Conservation (phyloP, 2,113 vertebrate species). For the Equus quagga region DNA sequence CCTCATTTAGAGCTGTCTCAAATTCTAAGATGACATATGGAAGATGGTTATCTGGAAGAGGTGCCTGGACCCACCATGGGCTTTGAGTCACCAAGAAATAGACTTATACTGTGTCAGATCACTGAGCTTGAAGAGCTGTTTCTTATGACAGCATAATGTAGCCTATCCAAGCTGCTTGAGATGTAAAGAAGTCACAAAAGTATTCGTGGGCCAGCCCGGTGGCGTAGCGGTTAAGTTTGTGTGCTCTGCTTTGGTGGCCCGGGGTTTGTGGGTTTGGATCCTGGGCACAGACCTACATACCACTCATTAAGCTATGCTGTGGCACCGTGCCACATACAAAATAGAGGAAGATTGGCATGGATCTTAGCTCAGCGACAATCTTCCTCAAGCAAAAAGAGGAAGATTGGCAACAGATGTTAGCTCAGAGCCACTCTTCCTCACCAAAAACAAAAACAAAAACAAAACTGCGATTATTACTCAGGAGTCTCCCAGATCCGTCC, state of each 20-base stretch:
- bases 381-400: too few relatives aligned
- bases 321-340: too few relatives aligned
- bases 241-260: too few relatives aligned
- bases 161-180: background rate
- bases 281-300: too few relatives aligned
- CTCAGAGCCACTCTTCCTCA: too few relatives aligned
- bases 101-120: background rate
- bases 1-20: background rate
- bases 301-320: too few relatives aligned
- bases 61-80: background rate
- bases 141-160: background rate
- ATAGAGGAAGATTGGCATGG: too few relatives aligned
- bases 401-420: too few relatives aligned
- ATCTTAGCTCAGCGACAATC: too few relatives aligned
- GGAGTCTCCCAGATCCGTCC: background rate
- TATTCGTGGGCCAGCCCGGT: background rate
- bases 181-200: slow-evolving; percentile 8
- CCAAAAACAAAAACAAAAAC: too few relatives aligned
- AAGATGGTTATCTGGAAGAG: background rate
- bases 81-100: slow-evolving; percentile 27
- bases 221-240: too few relatives aligned
- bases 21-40: background rate
- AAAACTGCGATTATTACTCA: background rate
- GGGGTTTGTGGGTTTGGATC: too few relatives aligned
- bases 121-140: background rate